phyloP scores from a whole-genome alignment of 2,113 vertebrate genomes.

The Fregetta grallaria region DNA sequence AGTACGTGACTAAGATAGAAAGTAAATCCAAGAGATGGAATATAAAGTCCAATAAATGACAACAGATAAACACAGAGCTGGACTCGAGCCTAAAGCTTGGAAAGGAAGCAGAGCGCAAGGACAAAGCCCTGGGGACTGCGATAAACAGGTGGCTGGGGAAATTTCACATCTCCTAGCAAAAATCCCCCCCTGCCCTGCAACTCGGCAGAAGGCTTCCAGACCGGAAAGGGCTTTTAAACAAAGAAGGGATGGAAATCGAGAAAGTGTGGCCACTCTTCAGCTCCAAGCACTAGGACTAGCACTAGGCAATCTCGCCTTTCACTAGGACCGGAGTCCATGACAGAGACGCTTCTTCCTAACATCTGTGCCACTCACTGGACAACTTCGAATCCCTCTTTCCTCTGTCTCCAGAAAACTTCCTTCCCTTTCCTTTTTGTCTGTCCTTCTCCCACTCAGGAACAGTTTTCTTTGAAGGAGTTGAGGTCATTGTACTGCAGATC shows the following conservation, averaged over 20 bases:
- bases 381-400: neutral
- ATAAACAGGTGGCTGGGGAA: slow-evolving; percentile 20
- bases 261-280: neutral
- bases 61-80: neutral
- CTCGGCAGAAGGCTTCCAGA: neutral
- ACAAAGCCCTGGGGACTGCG: neutral
- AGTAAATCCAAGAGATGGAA: neutral
- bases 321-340: rapidly evolving
- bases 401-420: neutral
- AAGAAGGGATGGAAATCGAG: neutral
- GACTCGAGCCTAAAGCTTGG: neutral
- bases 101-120: slow-evolving; percentile 1
- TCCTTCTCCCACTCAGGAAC: neutral
- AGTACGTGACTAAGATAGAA: neutral
- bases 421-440: neutral
- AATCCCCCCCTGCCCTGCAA: neutral
- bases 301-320: neutral
- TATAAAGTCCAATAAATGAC: neutral
- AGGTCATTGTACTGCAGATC: neutral
- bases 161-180: neutral
- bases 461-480: neutral
- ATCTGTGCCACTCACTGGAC: neutral
- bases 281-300: neutral
- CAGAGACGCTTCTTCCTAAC: neutral
- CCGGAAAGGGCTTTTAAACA: neutral